Base-by-base conservation (phyloP, 2,888 invertebrate species). In the Iselma pallidipennis region DNA sequence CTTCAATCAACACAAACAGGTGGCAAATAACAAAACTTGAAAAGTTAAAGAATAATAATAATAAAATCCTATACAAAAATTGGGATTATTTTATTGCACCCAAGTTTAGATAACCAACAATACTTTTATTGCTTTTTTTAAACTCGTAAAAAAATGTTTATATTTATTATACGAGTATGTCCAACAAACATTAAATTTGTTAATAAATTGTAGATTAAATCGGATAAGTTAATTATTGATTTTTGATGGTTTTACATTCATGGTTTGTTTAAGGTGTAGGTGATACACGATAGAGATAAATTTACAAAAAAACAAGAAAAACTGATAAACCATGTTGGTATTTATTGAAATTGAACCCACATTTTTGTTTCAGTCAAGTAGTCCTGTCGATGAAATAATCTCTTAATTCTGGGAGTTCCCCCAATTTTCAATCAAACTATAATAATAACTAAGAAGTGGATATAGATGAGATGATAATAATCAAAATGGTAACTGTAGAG, bases 241-340 rank as follows among this genome's bases (percentile, higher is more conserved):
- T 50, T 28, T 26, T 50, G 28, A 25, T 58, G 42, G 23, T 29
- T 54, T 4, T 54, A 33, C 31, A 33, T 37, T 58, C 31, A 56
- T 42, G 25, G 29, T 23, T n/a, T n/a, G 16, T 33, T 25, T 37
- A 31, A 23, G 28, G 57, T 57, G 57, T 57, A 42, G 57, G 57
- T 26, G 50, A 51, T 52, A 57, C 52, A 52, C 26, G 57, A 57
- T 57, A 57, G 52, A 57, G 37, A 25, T 57, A 50, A 49, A 50
- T 50, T 57, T 21, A 57, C 31, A 23, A 33, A 57, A 37, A n/a
- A n/a, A n/a, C n/a, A n/a, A n/a, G n/a, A n/a, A n/a, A n/a, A n/a
- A n/a, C n/a, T n/a, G n/a, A n/a, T n/a, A n/a, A n/a, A n/a, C n/a
- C n/a, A n/a, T n/a, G n/a, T n/a, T n/a, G n/a, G n/a, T n/a, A 23